Evolutionary conservation across 2,113 vertebrate genomes (phyloP).

Genomic region (Vidua macroura): DNA sequence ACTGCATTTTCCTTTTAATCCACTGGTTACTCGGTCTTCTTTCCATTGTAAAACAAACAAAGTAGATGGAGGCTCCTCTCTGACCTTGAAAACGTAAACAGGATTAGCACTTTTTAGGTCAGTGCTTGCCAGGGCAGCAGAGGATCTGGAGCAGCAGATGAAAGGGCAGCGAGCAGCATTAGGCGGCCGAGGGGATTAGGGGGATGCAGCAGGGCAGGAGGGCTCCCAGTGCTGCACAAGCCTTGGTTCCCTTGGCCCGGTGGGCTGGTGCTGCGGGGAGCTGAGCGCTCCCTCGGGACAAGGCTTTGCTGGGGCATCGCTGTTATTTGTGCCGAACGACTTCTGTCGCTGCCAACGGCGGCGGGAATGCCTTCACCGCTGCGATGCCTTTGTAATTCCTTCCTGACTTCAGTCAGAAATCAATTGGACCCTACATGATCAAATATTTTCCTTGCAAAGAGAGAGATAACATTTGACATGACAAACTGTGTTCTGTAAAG

Average conservation of each 20-base stretch:
- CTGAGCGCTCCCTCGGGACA: neutral
- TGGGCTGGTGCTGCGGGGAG: neutral
- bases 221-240: neutral
- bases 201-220: neutral
- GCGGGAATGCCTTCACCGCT: neutral
- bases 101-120: constrained; percentile 67
- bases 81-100: constrained; percentile 65
- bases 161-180: neutral
- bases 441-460: constrained; percentile 37
- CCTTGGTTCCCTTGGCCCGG: neutral
- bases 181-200: constrained; percentile 4
- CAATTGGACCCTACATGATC: neutral
- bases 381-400: neutral
- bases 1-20: neutral
- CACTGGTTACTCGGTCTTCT: neutral
- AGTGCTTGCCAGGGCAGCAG: constrained; percentile 37
- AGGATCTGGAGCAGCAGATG: constrained; percentile 22
- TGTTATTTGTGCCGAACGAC: neutral
- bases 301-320: neutral
- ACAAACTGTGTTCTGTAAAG: constrained; percentile 7
- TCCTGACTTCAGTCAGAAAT: constrained; percentile 44
- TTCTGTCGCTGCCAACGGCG: neutral
- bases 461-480: constrained; percentile 33
- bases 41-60: neutral
- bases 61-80: neutral